These are phyloP conservation scores for Myzus persicae DNA, from an alignment of 1,140 invertebrate genomes.

Conservation along the genomic window DNA sequence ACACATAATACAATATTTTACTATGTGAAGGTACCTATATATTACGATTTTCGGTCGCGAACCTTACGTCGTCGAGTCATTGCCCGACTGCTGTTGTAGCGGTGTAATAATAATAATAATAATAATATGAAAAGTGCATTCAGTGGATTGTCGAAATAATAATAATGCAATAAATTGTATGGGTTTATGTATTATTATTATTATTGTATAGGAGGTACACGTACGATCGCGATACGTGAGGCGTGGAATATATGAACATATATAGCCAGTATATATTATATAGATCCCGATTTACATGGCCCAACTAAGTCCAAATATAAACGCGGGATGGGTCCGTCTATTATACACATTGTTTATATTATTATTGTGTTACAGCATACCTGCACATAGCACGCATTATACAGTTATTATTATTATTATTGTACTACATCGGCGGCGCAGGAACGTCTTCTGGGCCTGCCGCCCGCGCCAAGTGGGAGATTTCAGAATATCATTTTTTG, in stretches of 20 bases:
- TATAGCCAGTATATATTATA: neutral
- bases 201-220: neutral
- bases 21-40: neutral
- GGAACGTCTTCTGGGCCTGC: neutral
- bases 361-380: neutral
- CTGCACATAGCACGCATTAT: no score
- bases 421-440: neutral
- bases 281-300: neutral
- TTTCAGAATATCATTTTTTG: neutral
- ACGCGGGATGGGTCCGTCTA: neutral
- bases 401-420: neutral
- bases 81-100: neutral
- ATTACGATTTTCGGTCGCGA: neutral
- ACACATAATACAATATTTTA: neutral
- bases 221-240: neutral
- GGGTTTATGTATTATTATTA: no score
- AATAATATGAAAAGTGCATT: neutral
- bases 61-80: neutral
- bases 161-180: neutral
- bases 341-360: neutral
- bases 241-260: neutral
- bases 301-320: neutral
- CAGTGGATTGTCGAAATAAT: neutral
- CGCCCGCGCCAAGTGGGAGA: neutral
- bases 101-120: neutral